Conservation (phyloP, 2,797 vertebrate species). For the Karalla daura region DNA sequence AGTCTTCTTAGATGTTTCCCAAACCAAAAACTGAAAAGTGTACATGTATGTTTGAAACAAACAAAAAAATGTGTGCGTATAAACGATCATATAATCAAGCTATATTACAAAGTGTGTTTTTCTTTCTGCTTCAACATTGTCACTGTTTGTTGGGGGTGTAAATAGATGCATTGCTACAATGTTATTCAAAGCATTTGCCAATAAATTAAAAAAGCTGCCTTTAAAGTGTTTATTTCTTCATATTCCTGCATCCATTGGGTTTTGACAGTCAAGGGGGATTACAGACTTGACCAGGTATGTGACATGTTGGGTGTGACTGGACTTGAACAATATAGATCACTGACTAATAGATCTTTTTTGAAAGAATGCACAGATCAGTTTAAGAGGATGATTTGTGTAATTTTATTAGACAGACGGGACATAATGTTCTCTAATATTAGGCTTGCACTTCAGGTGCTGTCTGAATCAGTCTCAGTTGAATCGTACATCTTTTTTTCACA, state of each 20-base stretch:
- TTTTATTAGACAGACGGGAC: constrained; percentile 42
- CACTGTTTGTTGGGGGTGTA: constrained; percentile 57
- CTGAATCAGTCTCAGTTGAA: no score
- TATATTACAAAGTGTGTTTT: constrained; percentile 56
- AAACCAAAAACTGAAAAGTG: constrained; percentile 75
- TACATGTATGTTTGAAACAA: constrained; percentile 71
- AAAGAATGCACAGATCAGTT: background rate
- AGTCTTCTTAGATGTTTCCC: constrained; percentile 74
- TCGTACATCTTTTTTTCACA: no score
- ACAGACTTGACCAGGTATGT: no score
- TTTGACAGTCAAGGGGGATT: no score
- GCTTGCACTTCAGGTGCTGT: background rate
- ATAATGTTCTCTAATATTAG: background rate
- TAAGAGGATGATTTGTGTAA: constrained; percentile 41
- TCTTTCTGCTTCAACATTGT: constrained; percentile 53
- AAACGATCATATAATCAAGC: constrained; percentile 73
- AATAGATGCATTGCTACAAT: constrained; percentile 59
- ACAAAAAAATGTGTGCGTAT: constrained; percentile 64
- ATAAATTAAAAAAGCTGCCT: constrained; percentile 76
- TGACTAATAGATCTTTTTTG: no score
- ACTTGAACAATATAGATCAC: no score
- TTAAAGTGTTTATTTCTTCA: constrained; percentile 33
- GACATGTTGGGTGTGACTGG: no score
- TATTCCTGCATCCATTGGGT: no score
- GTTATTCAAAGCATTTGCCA: constrained; percentile 73